These are phyloP conservation scores for Platorchestia sp. DNA, from an alignment of 1,140 invertebrate genomes.

Conservation along the genomic window DNA sequence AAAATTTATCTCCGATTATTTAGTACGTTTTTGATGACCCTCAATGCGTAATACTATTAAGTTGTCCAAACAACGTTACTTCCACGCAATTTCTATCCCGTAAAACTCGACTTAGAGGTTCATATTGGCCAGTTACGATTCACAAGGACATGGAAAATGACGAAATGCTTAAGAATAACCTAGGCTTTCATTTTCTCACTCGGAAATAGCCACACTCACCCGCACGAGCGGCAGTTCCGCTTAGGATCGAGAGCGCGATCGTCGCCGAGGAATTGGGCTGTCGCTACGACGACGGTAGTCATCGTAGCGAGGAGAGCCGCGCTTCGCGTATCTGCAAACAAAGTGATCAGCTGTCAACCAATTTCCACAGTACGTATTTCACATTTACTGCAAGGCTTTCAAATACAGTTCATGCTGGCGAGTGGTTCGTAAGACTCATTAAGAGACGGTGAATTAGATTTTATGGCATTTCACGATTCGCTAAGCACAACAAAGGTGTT, in stretches of 20 bases:
- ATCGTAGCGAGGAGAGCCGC: conserved; percentile 56
- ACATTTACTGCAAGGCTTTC: not conserved
- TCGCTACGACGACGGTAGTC: conserved; percentile 49
- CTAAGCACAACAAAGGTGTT: not conserved
- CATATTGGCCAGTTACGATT: not conserved
- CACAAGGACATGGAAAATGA: not conserved
- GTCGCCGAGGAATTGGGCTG: conserved; percentile 1
- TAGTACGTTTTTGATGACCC: not conserved
- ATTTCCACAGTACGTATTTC: not conserved
- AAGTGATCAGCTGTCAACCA: not conserved
- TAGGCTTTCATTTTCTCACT: not conserved
- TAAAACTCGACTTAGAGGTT: not conserved
- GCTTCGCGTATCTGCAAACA: conserved; percentile 29
- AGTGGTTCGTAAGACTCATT: not conserved
- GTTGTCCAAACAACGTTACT: not conserved
- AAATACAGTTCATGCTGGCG: not conserved
- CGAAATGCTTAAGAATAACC: not conserved
- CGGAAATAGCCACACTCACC: not conserved
- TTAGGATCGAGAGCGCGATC: conserved; percentile 32
- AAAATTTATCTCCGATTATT: not conserved
- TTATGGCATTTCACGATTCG: no score
- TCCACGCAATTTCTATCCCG: not conserved
- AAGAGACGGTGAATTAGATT: no score
- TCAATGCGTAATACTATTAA: not conserved
- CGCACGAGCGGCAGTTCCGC: not conserved